phyloP scores from a whole-genome alignment of 1,140 invertebrate species.

The Atta cephalotes region DNA sequence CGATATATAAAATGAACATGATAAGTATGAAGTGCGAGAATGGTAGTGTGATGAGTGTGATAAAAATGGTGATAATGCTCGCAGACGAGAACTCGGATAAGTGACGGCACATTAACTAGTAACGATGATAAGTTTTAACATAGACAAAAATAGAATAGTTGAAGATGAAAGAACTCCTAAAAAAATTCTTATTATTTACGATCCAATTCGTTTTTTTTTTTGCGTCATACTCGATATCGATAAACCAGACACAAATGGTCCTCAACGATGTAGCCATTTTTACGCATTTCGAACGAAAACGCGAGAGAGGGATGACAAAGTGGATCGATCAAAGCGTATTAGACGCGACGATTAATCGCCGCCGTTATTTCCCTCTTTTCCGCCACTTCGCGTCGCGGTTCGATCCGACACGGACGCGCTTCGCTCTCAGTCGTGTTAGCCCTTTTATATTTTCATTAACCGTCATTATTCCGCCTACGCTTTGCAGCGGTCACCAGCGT shows the following conservation, averaged over 20 bases:
- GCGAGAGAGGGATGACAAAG: slow-evolving; percentile 48
- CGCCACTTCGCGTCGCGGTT: slow-evolving; percentile 36
- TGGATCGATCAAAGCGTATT: slow-evolving; percentile 60
- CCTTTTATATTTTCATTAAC: slow-evolving; percentile 63
- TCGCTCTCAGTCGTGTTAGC: neutral
- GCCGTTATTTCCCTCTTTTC: slow-evolving; percentile 58
- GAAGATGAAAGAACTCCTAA: neutral
- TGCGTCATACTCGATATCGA: slow-evolving; percentile 20
- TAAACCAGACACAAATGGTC: slow-evolving; percentile 33
- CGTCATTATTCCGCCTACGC: slow-evolving; percentile 56
- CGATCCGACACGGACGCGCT: neutral
- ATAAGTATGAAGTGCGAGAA: no score
- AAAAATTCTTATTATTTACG: slow-evolving; percentile 32
- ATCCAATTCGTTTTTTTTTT: slow-evolving; percentile 34
- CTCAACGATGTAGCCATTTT: slow-evolving; percentile 50
- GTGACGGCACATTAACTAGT: no score
- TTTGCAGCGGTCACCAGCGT: slow-evolving; percentile 26
- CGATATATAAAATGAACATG: no score
- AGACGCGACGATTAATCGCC: slow-evolving; percentile 55
- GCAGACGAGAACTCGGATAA: no score
- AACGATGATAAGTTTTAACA: no score
- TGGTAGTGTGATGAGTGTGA: no score
- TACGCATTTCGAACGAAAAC: slow-evolving; percentile 20
- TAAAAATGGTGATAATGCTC: no score
- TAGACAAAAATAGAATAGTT: no score